Conservation (phyloP, 2,888 invertebrate genomes). For the Ashinkailepas kermadecensis region DNA sequence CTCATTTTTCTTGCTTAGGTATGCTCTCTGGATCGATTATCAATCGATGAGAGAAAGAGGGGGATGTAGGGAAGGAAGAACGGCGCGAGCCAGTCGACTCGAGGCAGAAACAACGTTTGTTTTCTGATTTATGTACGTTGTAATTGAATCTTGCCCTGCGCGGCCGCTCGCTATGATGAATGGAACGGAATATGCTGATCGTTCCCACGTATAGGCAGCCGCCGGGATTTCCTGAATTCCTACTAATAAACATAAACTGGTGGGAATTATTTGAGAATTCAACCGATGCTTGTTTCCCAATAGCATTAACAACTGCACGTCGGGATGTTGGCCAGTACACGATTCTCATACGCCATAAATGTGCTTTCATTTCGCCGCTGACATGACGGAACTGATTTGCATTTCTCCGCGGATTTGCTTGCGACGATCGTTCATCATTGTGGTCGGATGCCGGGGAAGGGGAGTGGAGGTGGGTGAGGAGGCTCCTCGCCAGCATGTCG, state of each 20-base stretch:
- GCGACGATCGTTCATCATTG: no score
- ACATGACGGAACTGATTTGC: neutral
- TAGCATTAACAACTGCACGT: neutral
- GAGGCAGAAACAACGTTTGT: neutral
- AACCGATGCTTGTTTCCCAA: neutral
- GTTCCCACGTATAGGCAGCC: neutral
- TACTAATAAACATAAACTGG: neutral
- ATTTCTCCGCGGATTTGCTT: no score
- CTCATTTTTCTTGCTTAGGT: neutral
- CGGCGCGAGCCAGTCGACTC: neutral
- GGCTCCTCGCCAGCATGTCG: no score
- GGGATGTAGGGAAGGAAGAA: neutral
- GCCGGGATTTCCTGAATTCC: neutral
- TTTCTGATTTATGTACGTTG: slow-evolving; percentile 8
- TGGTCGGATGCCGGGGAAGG: no score
- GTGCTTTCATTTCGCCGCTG: neutral
- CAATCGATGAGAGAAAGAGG: neutral
- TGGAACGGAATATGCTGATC: neutral
- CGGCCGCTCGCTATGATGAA: neutral
- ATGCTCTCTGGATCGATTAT: neutral
- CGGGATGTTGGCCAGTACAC: neutral
- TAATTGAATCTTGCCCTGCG: neutral
- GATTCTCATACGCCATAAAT: neutral
- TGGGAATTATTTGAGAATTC: neutral
- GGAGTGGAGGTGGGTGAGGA: no score